Base-by-base conservation (phyloP, 1,140 invertebrate species). In the Plodia interpunctella region DNA sequence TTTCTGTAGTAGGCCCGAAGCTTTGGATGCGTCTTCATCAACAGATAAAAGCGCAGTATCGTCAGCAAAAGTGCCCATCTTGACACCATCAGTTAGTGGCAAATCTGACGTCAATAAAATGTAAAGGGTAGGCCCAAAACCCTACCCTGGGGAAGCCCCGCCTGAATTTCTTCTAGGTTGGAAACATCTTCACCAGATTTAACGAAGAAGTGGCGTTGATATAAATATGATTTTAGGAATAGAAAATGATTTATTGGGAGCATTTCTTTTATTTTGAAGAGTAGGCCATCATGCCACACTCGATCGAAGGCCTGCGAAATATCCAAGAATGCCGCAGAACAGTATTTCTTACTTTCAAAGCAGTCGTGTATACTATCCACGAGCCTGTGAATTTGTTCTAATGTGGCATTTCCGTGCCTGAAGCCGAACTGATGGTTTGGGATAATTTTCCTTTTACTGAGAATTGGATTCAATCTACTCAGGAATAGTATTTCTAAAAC, bases 391-490 rank as follows among this genome's bases (percentile, higher is more conserved):
- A 63, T 28, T 19, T 63, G 61, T 21, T 63, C 32, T 1, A 58
- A 20, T 25, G 61, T 63, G 13, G 4, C 19, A 50, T 63, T 32
- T 8, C 55, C 11, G 6, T 54, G 44, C 19, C 57, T 35, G 28
- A 66, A 66, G 0, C 65, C 65, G 20, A 66, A 63, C n/a, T 66
- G 65, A 49, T 66, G 65, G 32, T 62, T 35, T 17, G 57, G 65
- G 2, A 63, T 49, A 0, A 66, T 11, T 5, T 52, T 57, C 0
- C 30, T 59, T 25, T 44, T 19, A 4, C 21, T 19, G 4, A 60
- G 38, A 4, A 62, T 54, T 13, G 60, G 57, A 1, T 5, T 13
- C 20, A 62, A 3, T 60, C 65, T 62, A 8, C 15, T 35, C 11
- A 60, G 20, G 50, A 62, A 25, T 5, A 62, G 4, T 6, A 49